Evolutionary conservation across 2,113 vertebrate species (phyloP), one percentile per base, ranked within the genome.

Genomic region (Columbina picui): DNA sequence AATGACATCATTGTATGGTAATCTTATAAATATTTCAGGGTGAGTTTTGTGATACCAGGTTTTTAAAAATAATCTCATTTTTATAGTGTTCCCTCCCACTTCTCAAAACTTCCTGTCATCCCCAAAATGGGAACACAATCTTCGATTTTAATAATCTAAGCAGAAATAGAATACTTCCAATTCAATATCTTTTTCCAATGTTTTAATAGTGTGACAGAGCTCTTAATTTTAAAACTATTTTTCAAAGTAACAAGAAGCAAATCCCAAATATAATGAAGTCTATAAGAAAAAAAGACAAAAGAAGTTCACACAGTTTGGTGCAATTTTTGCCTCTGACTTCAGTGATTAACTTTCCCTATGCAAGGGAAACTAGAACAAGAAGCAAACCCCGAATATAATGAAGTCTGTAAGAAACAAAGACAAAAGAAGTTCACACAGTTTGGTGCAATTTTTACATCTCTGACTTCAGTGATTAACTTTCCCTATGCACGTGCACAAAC

Each of bases 401-500:
- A 45, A 52, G 6, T 67, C 39, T 57, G 4, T 56, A 49, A 53
- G 52, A 90, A 41, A 32, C 43, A 53, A 73, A 49, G 20, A 11
- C 17, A 47, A 55, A 55, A 45, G 12, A 43, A 49, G 7, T 56
- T 89, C 50, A 56, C 21, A 25, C 3, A 41, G 12, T 41, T 39
- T 3, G 2, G 25, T 92, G 36, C 55, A n/a, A 26, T 26, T 86
- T 76, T 80, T 77, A 14, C 10, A 45, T 45, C 14, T 86, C 57
- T 75, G 29, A 56, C 32, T 80, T 89, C 9, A 41, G 34, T 12
- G 7, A 25, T 82, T 59, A 70, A 26, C 30, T 87, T 79, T 22
- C 3, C n/a, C 30, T 67, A 4, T 7, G 7, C 7, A 10, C 0
- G 1, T 43, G 27, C 2, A 1, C 3, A 2, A 74, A 14, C 7